Percentiles rank a stretch among this genome's conserved stretches.
phyloP scores from a whole-genome alignment of 2,888 invertebrate species.

The Dichetophora obliterata region DNA sequence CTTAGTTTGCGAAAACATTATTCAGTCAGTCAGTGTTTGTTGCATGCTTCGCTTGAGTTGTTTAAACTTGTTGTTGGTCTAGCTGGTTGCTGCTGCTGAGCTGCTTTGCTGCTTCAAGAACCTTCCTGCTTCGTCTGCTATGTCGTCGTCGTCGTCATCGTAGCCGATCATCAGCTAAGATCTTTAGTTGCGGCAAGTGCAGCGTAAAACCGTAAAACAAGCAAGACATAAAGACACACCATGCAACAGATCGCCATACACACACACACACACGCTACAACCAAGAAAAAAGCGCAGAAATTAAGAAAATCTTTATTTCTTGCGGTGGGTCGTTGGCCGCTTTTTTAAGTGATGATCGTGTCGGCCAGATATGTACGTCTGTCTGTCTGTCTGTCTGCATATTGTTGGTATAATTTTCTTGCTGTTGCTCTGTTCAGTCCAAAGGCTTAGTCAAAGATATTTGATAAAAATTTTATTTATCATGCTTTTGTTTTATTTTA shows the following conservation, averaged over 20 bases:
- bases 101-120: neutral
- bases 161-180: neutral
- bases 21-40: neutral
- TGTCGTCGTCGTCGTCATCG: too few species aligned
- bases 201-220: slow-evolving; percentile 7
- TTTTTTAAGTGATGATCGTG: slow-evolving; percentile 35
- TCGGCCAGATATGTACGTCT: slow-evolving; percentile 1
- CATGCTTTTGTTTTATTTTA: too few species aligned
- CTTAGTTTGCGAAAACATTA: neutral
- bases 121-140: too few species aligned
- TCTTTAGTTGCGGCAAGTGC: slow-evolving; percentile 27
- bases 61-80: neutral
- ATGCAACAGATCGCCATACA: neutral
- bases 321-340: slow-evolving; percentile 48
- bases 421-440: too few species aligned
- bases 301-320: slow-evolving; percentile 25
- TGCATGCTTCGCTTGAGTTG: neutral
- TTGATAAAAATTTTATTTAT: neutral
- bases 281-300: slow-evolving; percentile 10
- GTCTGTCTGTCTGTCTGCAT: too few species aligned
- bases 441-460: neutral
- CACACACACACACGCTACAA: neutral
- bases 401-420: too few species aligned
- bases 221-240: neutral
- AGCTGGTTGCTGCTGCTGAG: neutral